Evolutionary conservation across 2,888 invertebrate species (phyloP), one percentile per base, ranked within the genome.

Genomic region (Eledona agricola): DNA sequence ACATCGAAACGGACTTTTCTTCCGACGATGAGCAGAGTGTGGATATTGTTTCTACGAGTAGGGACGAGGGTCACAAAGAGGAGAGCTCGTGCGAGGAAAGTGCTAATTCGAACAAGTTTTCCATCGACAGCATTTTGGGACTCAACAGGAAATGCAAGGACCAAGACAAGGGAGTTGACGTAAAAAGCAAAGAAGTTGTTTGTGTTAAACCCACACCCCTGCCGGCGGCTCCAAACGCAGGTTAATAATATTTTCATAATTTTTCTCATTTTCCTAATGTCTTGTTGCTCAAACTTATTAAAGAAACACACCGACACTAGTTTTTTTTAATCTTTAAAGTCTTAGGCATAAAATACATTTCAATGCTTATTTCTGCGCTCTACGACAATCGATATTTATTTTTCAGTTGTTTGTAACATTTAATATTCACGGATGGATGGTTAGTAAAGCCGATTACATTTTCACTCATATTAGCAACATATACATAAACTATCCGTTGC

Each of bases 101-200:
- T 59, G 60, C 55, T 45, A 62, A 47, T 22, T 58, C 59, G 45
- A 60, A 59, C 42, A 75, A 77, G 56, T 77, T 77, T 60, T 76
- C 76, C 4, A 77, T 77, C 42, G 74, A 77, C 52, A 73, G 67
- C 57, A 77, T 77, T 51, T 64, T 77, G 51, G 77, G 77, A 28
- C 61, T 73, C 12, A 63, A 59, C 22, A 46, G 40, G 13, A 49
- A 51, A 19, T 40, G 43, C 51, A 49, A 37, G 31, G 46, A 35
- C 16, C 55, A 58, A 17, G 51, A 57, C 29, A 56, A 56, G 15
- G 61, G 15, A 17, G 15, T 11, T 11, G 11, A 3, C 5, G 11
- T 17, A 5, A n/a, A 58, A 45, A 26, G 58, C 52, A 64, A 60
- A 31, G 66, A 64, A 20, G 59, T 67, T 12, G 72, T 68, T 57